Evolutionary conservation across 2,113 vertebrate genomes (phyloP).

Genomic region (Irena cyanogastra): DNA sequence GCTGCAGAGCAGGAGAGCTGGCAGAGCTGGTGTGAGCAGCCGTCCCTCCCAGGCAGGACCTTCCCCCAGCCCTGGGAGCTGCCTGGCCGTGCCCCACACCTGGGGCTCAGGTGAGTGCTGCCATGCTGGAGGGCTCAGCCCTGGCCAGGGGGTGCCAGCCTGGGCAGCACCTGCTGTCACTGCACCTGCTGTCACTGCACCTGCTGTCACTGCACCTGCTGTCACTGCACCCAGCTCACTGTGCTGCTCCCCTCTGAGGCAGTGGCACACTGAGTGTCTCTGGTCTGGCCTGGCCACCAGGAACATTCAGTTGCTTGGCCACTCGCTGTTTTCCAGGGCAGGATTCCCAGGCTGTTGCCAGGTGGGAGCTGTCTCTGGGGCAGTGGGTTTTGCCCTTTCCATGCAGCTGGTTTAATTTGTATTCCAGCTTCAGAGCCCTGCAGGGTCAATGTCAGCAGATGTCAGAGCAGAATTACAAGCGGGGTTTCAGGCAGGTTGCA

Average conservation of each 20-base stretch:
- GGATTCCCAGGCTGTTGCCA: not conserved
- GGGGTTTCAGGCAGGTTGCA: not conserved
- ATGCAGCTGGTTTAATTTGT: not conserved
- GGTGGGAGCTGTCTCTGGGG: not conserved
- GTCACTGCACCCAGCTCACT: accelerated
- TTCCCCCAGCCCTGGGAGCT: accelerated
- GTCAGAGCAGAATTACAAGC: not conserved
- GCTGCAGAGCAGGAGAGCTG: not conserved
- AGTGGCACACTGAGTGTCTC: accelerated
- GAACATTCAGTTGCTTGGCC: not conserved
- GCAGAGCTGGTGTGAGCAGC: not conserved
- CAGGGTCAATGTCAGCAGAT: not conserved
- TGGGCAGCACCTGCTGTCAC: too few relatives aligned
- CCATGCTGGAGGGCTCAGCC: accelerated
- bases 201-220: too few relatives aligned
- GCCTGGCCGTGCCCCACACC: too few relatives aligned
- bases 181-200: too few relatives aligned
- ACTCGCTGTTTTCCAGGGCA: not conserved
- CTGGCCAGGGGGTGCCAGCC: too few relatives aligned
- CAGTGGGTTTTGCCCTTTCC: not conserved
- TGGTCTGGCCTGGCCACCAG: not conserved
- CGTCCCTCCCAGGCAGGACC: not conserved
- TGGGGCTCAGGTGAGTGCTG: not conserved
- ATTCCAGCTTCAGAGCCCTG: not conserved
- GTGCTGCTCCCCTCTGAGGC: not conserved